Conservation (phyloP, 2,888 invertebrate species). For the Parelbella ahira region DNA sequence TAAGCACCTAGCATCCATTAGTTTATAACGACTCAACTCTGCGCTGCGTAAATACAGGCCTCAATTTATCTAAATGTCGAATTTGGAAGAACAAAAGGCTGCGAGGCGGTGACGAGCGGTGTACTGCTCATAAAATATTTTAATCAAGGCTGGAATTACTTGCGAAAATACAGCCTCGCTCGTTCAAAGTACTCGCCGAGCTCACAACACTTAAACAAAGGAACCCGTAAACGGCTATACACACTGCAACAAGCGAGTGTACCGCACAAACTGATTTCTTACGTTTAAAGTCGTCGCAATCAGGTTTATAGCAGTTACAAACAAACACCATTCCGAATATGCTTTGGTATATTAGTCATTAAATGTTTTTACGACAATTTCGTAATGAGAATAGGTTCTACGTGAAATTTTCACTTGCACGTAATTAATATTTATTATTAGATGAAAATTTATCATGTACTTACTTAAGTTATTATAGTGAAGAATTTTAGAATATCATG, state of each 20-base stretch:
- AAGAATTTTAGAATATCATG: too few species aligned
- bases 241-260: conserved; percentile 7
- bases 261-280: too few species aligned
- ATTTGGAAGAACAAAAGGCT: conserved; percentile 27
- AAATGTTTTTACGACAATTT: too few species aligned
- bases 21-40: conserved; percentile 17
- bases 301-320: too few species aligned
- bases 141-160: conserved; percentile 35
- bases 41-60: conserved; percentile 17
- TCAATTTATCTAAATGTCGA: conserved; percentile 22
- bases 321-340: too few species aligned
- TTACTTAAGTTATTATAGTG: too few species aligned
- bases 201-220: conserved; percentile 20
- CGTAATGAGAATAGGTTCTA: too few species aligned
- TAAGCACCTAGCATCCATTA: conserved; percentile 17
- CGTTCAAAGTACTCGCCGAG: conserved; percentile 1
- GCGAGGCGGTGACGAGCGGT: conserved; percentile 28
- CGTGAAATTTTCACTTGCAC: too few species aligned
- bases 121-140: conserved; percentile 33
- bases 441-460: too few species aligned
- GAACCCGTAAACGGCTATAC: conserved; percentile 6
- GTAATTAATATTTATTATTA: too few species aligned
- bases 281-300: too few species aligned
- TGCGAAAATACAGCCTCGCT: conserved; percentile 27
- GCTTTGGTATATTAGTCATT: too few species aligned